Base-by-base conservation (phyloP, 2,888 invertebrate species). In the Nemoura dubitans region DNA sequence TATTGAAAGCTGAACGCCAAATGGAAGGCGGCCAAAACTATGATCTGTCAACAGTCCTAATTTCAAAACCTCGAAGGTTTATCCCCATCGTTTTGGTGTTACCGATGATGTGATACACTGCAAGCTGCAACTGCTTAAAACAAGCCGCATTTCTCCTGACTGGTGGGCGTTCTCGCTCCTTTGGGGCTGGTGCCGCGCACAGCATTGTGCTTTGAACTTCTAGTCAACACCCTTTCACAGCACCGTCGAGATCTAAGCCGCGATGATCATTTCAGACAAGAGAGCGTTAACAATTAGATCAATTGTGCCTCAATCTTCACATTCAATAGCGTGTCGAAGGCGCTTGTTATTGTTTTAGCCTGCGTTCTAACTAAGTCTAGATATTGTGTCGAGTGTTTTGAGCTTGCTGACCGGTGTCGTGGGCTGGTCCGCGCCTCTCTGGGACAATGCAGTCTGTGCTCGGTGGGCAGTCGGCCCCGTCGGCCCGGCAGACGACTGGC, bases 401-500 rank as follows among this genome's bases (percentile, higher is more conserved):
- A 14, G 78, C 16, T 78, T 6, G 78, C 26, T 59, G 59, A 1
- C 59, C 21, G 2, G 28, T 78, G 78, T 78, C 28, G 78, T 78
- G 25, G 27, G 78, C 3, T 28, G 27, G 82, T n/a, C n/a, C 42
- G 81, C 25, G n/a, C 21, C 29, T 0, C 30, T 81, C 25, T 81
- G 42, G 83, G 83, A 83, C 83, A 83, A 83, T 83, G 82, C 5
- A 30, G 82, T 76, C n/a, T 83, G 82, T 5, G 16, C 30, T 76
- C n/a, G 36, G 87, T 76, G 76, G 85, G 82, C 59, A 80, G 85
- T 27, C 81, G 43, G 36, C 78, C 76, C 43, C 42, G 80, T n/a
- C 85, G 78, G 29, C 16, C 83, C 36, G 76, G 85, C 82, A 88
- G 87, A 25, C 78, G 86, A 84, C 82, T 87, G 81, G 80, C 86